These are phyloP conservation scores for Apus apus DNA, from an alignment of 2,113 vertebrate genomes.

Conservation along the genomic window DNA sequence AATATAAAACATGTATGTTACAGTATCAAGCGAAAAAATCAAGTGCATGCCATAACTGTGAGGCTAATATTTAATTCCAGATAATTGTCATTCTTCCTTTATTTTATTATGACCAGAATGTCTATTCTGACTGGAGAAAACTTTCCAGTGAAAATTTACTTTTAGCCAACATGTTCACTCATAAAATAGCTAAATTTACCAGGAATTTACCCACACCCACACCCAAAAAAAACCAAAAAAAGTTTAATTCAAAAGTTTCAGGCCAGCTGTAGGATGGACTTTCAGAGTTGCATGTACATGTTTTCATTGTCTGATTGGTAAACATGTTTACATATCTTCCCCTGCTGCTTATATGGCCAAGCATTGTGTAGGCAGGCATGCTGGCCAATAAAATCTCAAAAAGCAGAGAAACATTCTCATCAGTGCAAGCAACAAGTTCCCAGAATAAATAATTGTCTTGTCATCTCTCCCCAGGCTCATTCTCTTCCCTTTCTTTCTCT, in stretches of 20 bases:
- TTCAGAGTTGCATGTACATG: neutral
- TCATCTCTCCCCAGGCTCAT: neutral
- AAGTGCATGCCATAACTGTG: neutral
- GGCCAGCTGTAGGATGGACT: neutral
- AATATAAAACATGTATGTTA: neutral
- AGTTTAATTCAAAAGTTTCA: neutral
- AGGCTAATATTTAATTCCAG: neutral
- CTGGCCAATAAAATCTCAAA: constrained; percentile 2
- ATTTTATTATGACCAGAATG: constrained; percentile 15
- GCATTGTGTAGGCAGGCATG: neutral
- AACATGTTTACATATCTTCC: neutral
- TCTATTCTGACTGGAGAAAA: neutral
- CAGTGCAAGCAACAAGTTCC: neutral
- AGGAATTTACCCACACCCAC: neutral
- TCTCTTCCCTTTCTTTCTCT: constrained; percentile 15
- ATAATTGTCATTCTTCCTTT: neutral
- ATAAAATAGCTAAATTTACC: neutral
- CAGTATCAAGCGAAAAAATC: neutral
- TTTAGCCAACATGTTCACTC: neutral
- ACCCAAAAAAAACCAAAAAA: too few species aligned
- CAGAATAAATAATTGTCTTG: constrained; percentile 24
- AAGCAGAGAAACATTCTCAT: neutral
- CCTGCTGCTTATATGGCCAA: neutral
- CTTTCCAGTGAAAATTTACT: neutral
- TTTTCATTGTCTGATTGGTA: neutral